These are phyloP conservation scores for Sigmodon hispidus DNA, from an alignment of 2,113 vertebrate genomes.

Conservation along the genomic window DNA sequence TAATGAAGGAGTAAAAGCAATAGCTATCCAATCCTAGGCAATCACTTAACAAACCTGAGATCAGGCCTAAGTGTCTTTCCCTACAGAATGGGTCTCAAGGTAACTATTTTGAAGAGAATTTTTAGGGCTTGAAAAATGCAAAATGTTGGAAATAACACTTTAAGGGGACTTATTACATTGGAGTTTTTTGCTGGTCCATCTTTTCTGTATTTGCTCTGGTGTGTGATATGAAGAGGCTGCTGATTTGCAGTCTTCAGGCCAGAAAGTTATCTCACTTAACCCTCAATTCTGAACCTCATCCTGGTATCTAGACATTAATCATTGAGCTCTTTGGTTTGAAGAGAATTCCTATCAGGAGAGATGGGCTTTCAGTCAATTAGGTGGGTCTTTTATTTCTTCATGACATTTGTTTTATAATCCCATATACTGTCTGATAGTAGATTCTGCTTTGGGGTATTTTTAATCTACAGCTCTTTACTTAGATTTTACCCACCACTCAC, in stretches of 20 bases:
- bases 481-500: not conserved
- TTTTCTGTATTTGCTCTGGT: not conserved
- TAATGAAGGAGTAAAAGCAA: conserved; percentile 45
- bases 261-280: rapidly evolving
- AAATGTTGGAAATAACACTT: not conserved
- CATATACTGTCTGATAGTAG: not conserved
- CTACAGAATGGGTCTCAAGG: not conserved
- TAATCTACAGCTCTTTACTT: not conserved
- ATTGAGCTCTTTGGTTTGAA: not conserved
- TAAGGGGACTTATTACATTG: not conserved
- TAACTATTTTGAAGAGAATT: not conserved
- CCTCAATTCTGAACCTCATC: not conserved
- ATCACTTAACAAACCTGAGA: not conserved
- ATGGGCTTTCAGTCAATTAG: not conserved
- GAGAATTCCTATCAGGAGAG: not conserved
- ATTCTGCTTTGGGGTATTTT: not conserved
- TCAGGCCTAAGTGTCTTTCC: not conserved
- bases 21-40: not conserved
- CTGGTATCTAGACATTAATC: not conserved
- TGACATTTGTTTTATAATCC: not conserved
- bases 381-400: not conserved
- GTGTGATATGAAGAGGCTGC: not conserved
- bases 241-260: not conserved
- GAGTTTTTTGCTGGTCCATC: not conserved
- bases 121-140: not conserved